Evolutionary conservation across 2,113 vertebrate species (phyloP), one percentile per base, ranked within the genome.

Genomic region (Heliornis fulica): DNA sequence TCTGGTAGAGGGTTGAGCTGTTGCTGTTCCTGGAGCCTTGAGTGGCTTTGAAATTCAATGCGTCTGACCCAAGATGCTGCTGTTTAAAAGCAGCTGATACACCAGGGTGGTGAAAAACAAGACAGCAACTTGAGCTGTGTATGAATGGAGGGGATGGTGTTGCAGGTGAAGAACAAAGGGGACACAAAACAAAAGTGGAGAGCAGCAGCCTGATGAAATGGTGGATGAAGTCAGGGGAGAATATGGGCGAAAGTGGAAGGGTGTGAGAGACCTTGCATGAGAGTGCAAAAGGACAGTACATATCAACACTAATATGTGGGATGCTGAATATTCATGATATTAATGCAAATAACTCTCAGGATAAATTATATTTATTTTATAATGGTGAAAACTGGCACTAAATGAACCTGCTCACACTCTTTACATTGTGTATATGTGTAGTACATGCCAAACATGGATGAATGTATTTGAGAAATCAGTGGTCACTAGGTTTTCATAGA

Each of bases 41-140:
- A 34, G 57, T 46, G 41, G 43, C 78, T 91, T 89, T 91, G 89
- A 94, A 96, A 96, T 91, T 61, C 74, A 65, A 82, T 72, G 65
- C 29, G 0, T 43, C 43, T 96, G 83, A 91, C 70, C 86, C 65
- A 84, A 84, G 83, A 57, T 34, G 29, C 10, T 45, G 31, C 56
- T 65, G 17, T 74, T 77, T 74, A 69, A 81, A 88, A 41, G 79
- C 66, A 88, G 85, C 63, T 83, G 94, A 83, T 94, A 69, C 1
- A 19, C 6, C 0, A 1, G 64, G 74, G 81, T 60, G 77, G 61
- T 94, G 95, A 89, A 94, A 97, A 94, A 79, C 56, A 91, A 60
- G 66, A 93, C 53, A 83, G 93, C 53, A 91, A 92, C 59, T 69
- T 80, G 89, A 95, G 85, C 90, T 83, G 31, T 9, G 25, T 40